Evolutionary conservation across 2,113 vertebrate species (phyloP).

Genomic region (Nothoprocta perdicaria): DNA sequence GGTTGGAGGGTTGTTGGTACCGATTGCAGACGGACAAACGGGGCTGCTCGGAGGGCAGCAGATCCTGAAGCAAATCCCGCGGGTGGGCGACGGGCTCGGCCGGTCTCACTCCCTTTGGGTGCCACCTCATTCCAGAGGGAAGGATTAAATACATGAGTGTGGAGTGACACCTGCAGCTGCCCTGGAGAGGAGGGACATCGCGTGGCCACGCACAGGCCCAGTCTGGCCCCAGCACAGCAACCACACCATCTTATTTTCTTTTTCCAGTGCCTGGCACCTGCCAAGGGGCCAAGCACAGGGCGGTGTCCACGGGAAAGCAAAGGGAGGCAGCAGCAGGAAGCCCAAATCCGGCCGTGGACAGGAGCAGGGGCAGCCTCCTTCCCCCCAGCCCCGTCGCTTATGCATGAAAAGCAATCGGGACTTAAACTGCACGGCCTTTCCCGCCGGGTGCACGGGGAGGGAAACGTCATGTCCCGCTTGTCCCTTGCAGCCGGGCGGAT

Average conservation of each 20-base stretch:
- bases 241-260: neutral
- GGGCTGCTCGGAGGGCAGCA: neutral
- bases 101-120: neutral
- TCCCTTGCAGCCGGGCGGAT: constrained; percentile 78
- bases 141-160: neutral
- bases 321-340: constrained; percentile 79
- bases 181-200: neutral
- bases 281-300: neutral
- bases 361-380: neutral
- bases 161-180: rapidly evolving
- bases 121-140: too few species aligned
- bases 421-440: neutral
- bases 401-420: rapidly evolving
- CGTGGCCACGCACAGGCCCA: rapidly evolving
- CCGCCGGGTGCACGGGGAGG: too few species aligned
- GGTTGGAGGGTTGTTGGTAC: rapidly evolving
- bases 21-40: neutral
- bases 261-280: constrained; percentile 72
- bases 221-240: neutral
- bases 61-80: rapidly evolving
- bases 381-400: neutral
- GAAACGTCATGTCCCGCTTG: neutral
- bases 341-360: constrained; percentile 54
- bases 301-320: constrained; percentile 23
- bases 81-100: neutral